Percentiles rank a stretch among this genome's conserved stretches.
Conservation (phyloP, 2,888 invertebrate species). For the Parnassius glacialis region DNA sequence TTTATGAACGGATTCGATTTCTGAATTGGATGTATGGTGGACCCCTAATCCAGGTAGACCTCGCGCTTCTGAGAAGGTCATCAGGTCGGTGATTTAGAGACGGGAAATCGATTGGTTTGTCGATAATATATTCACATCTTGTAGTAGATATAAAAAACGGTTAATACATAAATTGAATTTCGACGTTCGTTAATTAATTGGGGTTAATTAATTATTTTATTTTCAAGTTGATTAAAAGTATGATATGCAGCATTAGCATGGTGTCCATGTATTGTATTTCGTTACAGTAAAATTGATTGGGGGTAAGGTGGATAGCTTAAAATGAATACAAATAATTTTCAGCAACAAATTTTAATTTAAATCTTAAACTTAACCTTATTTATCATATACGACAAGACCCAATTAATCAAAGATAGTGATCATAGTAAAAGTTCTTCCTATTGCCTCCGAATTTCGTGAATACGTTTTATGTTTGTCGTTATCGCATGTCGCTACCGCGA, state of each 20-base stretch:
- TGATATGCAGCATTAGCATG: too few relatives aligned
- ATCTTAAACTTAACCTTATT: too few relatives aligned
- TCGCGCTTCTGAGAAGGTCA: conserved; percentile 34
- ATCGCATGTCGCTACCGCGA: conserved; percentile 58
- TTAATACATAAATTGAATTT: conserved; percentile 9
- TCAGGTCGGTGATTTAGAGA: conserved; percentile 22
- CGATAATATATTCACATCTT: conserved; percentile 16
- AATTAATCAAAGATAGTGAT: conserved; percentile 25
- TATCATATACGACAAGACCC: conserved; percentile 3
- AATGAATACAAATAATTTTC: too few relatives aligned
- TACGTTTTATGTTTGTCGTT: conserved; percentile 36
- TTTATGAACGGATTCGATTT: conserved; percentile 56
- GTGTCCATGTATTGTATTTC: too few relatives aligned
- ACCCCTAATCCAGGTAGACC: conserved; percentile 57
- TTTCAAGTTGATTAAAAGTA: too few relatives aligned
- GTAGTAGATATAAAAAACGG: conserved; percentile 4
- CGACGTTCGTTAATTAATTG: conserved; percentile 9
- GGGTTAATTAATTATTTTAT: neutral
- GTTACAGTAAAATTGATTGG: too few relatives aligned
- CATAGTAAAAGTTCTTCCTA: conserved; percentile 15
- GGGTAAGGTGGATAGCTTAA: too few relatives aligned
- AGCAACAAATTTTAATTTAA: too few relatives aligned
- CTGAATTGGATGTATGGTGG: conserved; percentile 55
- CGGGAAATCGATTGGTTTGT: conserved; percentile 20
- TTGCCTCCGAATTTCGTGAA: conserved; percentile 31